phyloP scores from a whole-genome alignment of 2,113 vertebrate genomes.

The Lepus americanus region DNA sequence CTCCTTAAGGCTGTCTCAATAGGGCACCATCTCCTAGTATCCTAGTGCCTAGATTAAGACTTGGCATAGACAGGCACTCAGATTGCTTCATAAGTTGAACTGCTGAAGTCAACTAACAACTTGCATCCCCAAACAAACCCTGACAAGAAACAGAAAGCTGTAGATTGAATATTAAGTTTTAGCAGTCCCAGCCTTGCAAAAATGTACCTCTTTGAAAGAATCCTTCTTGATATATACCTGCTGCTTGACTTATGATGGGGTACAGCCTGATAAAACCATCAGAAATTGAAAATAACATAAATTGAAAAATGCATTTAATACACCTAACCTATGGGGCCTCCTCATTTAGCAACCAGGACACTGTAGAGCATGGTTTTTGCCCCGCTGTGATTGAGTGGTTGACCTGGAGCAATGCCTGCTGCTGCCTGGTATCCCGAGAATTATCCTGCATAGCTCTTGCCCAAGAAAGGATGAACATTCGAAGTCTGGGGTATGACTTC shows the following conservation, averaged over 20 bases:
- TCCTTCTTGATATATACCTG: not conserved
- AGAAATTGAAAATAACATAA: not conserved
- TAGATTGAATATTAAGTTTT: not conserved
- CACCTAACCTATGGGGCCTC: not conserved
- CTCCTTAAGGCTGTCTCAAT: not conserved
- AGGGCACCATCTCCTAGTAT: not conserved
- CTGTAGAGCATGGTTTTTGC: not conserved
- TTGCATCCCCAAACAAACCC: not conserved
- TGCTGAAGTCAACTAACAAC: constrained; percentile 16
- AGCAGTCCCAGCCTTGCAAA: not conserved
- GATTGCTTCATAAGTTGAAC: not conserved
- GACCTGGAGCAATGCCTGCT: not conserved
- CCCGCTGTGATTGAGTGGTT: not conserved
- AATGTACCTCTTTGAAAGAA: not conserved
- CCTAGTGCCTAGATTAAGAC: not conserved
- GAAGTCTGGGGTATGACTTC: no score
- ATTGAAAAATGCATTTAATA: not conserved
- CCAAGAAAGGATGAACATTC: no score
- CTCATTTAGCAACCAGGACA: not conserved
- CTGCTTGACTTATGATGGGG: not conserved
- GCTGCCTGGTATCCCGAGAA: not conserved
- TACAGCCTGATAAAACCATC: not conserved
- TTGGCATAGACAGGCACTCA: not conserved
- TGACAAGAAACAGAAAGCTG: not conserved
- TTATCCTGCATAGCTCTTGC: not conserved